A percentile compares a stretch with the other conserved stretches of the same genome.
Conservation (phyloP, 2,113 vertebrate genomes). For the Emydura subglobosa region DNA sequence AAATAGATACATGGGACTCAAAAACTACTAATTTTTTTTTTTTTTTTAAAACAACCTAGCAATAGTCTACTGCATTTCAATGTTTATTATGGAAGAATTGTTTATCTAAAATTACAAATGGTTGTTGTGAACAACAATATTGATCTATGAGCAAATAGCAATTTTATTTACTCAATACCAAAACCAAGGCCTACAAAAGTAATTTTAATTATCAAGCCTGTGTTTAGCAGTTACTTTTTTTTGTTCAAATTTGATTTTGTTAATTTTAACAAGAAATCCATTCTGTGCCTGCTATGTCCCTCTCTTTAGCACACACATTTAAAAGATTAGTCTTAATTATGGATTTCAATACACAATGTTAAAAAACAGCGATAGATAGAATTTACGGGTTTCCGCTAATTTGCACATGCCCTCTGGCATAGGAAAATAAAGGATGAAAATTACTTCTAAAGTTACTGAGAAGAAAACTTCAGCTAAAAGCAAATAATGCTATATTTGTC, state of each 20-base stretch:
- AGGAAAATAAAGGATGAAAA: slow-evolving; percentile 36
- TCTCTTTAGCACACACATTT: slow-evolving; percentile 50
- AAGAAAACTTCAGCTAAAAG: neutral
- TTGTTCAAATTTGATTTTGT: slow-evolving; percentile 46
- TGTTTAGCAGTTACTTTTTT: slow-evolving; percentile 41
- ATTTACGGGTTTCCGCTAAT: slow-evolving; percentile 12
- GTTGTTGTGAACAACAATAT: slow-evolving; percentile 36
- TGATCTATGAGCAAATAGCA: neutral
- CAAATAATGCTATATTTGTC: neutral
- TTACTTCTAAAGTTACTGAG: neutral
- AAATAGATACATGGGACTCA: neutral
- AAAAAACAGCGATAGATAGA: slow-evolving; percentile 32
- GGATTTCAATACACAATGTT: slow-evolving; percentile 5
- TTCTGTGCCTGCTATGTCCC: slow-evolving; percentile 28
- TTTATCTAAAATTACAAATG: slow-evolving; percentile 40
- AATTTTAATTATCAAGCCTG: slow-evolving; percentile 58
- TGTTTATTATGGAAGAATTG: neutral
- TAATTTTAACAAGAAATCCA: slow-evolving; percentile 73
- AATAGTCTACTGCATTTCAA: neutral
- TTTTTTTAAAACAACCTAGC: slow-evolving; percentile 6
- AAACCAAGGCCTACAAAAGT: slow-evolving; percentile 33
- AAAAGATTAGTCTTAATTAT: slow-evolving; percentile 64
- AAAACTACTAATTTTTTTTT: neutral
- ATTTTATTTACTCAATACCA: slow-evolving; percentile 36
- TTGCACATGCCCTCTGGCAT: slow-evolving; percentile 23